These are phyloP conservation scores for Heterohyrax brucei DNA, from an alignment of 2,797 vertebrate genomes.

Conservation along the genomic window DNA sequence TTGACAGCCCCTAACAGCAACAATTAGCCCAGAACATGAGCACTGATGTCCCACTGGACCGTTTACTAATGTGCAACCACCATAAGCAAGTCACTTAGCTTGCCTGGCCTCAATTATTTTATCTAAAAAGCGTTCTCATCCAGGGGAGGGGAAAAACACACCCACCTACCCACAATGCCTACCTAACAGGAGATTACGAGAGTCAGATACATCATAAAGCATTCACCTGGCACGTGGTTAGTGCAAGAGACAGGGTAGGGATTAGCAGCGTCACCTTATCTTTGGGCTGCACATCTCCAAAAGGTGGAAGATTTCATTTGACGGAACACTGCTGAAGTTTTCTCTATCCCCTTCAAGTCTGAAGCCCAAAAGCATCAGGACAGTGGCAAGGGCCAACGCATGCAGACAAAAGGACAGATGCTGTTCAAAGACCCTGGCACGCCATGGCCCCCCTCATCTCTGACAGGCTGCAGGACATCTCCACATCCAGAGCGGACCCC, in stretches of 20 bases:
- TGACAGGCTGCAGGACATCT: not conserved
- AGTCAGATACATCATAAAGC: not conserved
- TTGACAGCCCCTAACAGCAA: too few relatives aligned
- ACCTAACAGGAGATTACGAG: not conserved
- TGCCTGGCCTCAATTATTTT: not conserved
- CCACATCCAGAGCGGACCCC: not conserved
- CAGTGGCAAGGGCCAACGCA: not conserved
- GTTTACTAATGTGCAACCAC: not conserved
- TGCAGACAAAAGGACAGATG: not conserved
- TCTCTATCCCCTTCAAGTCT: not conserved
- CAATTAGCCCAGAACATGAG: not conserved
- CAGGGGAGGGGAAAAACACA: not conserved
- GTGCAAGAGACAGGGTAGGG: not conserved
- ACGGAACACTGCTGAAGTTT: not conserved
- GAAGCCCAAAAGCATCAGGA: not conserved
- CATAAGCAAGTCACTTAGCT: not conserved
- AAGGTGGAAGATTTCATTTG: not conserved
- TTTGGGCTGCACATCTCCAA: not conserved
- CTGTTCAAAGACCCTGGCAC: not conserved
- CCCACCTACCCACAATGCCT: not conserved
- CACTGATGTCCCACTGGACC: not conserved
- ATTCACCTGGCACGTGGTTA: not conserved
- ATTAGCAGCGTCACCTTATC: not conserved
- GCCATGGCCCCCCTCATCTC: not conserved
- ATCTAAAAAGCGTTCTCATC: constrained; percentile 24